Conservation (phyloP, 2,113 vertebrate species). For the Alligator sinensis region DNA sequence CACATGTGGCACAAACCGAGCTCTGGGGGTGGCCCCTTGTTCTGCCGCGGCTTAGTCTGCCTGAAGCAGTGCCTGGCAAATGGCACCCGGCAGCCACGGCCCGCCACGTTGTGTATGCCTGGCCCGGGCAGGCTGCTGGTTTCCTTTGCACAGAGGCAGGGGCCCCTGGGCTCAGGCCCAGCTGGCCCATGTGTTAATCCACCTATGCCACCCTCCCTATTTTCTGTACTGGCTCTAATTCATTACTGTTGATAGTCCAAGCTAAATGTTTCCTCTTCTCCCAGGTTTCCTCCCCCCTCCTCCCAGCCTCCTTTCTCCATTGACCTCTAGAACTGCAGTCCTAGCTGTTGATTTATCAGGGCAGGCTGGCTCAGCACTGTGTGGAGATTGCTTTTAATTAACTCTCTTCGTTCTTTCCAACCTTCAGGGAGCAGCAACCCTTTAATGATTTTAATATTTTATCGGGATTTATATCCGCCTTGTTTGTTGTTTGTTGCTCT, state of each 20-base stretch:
- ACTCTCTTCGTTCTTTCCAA: conserved; percentile 82
- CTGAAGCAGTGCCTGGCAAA: no score
- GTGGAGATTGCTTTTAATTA: conserved; percentile 85
- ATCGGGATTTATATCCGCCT: conserved; percentile 80
- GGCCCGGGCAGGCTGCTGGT: no score
- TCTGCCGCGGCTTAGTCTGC: no score
- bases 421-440: conserved; percentile 81
- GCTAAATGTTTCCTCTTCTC: conserved; percentile 32
- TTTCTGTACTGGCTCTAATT: conserved; percentile 24
- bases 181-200: no score
- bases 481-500: conserved; percentile 77
- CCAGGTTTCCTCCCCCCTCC: neutral
- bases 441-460: conserved; percentile 86
- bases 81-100: no score
- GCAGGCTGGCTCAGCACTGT: conserved; percentile 79
- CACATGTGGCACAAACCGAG: no score
- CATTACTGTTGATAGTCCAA: neutral
- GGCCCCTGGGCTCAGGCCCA: no score
- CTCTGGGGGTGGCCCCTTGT: no score
- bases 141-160: no score
- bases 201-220: neutral
- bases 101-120: no score
- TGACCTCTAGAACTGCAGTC: conserved; percentile 72
- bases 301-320: conserved; percentile 53
- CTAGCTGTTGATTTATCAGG: conserved; percentile 82